A percentile compares a stretch with the other conserved stretches of the same genome.
Evolutionary conservation across 1,140 invertebrate species (phyloP).

Genomic region (Dufourea novaeangliae): DNA sequence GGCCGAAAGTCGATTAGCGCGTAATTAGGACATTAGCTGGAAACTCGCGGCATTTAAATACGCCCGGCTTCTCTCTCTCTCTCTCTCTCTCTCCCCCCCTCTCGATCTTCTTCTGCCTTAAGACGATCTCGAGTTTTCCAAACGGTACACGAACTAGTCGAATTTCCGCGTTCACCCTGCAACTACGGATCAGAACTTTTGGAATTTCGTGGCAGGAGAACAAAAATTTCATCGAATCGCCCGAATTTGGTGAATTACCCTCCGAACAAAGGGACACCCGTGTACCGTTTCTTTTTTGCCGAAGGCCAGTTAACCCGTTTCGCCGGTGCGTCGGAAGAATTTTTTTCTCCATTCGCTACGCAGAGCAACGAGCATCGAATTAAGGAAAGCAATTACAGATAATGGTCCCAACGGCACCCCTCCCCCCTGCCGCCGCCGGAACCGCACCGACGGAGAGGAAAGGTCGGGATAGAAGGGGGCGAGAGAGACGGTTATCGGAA

Average conservation of each 20-base stretch:
- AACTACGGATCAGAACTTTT: too few relatives aligned
- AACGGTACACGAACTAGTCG: background rate
- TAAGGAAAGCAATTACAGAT: constrained; percentile 70
- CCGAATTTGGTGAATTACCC: background rate
- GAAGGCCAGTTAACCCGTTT: constrained; percentile 43
- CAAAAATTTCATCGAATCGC: background rate
- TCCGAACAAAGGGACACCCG: background rate
- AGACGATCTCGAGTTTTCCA: too few relatives aligned
- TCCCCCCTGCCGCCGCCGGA: constrained; percentile 36
- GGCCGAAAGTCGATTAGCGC: constrained; percentile 41
- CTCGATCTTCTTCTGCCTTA: background rate
- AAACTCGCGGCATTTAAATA: constrained; percentile 32
- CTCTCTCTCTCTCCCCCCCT: too few relatives aligned
- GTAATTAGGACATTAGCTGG: constrained; percentile 47
- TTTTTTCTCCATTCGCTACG: constrained; percentile 43
- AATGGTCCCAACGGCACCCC: constrained; percentile 63
- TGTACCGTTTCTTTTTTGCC: background rate
- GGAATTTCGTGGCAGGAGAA: background rate
- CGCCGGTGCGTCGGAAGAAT: constrained; percentile 25
- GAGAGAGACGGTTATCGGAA: background rate
- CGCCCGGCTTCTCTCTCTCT: background rate
- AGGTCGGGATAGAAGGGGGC: background rate
- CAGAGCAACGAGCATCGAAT: constrained; percentile 63
- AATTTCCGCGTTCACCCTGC: too few relatives aligned
- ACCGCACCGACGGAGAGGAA: constrained; percentile 18